Percentiles rank a stretch among this genome's conserved stretches.
These are phyloP conservation scores for Meiosimyza platycephala DNA, from an alignment of 2,888 invertebrate genomes.

Conservation along the genomic window DNA sequence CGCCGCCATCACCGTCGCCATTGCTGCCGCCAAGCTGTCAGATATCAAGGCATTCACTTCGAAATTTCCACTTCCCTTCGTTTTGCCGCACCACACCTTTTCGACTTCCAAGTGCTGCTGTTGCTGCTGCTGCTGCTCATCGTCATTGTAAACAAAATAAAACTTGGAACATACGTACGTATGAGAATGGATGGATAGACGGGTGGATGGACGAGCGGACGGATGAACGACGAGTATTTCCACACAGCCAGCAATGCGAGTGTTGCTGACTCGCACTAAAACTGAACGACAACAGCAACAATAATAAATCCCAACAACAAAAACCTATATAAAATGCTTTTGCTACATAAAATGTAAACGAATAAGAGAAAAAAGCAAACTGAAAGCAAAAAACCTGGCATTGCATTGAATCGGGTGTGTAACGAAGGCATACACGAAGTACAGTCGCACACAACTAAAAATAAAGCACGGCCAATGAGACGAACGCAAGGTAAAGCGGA, in stretches of 20 bases:
- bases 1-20: constrained; percentile 41
- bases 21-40: constrained; percentile 49
- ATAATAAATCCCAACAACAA: constrained; percentile 32
- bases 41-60: constrained; percentile 51
- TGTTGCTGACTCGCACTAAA: constrained; percentile 54
- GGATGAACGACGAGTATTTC: constrained; percentile 45
- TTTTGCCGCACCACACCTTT: constrained; percentile 33
- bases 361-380: constrained; percentile 41
- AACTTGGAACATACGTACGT: constrained; percentile 15
- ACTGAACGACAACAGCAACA: constrained; percentile 50
- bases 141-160: constrained; percentile 41
- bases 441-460: constrained; percentile 63
- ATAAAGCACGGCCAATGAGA: constrained; percentile 52
- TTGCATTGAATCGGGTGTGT: constrained; percentile 43
- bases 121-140: constrained; percentile 41
- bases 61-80: constrained; percentile 40
- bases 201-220: constrained; percentile 30
- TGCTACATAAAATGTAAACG: constrained; percentile 32
- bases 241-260: constrained; percentile 46
- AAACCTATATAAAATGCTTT: constrained; percentile 12
- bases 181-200: no score
- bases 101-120: constrained; percentile 36
- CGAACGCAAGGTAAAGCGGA: constrained; percentile 33
- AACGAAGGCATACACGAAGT: constrained; percentile 56
- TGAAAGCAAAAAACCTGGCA: constrained; percentile 45